A percentile compares a stretch with the other conserved stretches of the same genome.
Conservation (phyloP, 2,888 invertebrate genomes). For the Orthosia cruda region DNA sequence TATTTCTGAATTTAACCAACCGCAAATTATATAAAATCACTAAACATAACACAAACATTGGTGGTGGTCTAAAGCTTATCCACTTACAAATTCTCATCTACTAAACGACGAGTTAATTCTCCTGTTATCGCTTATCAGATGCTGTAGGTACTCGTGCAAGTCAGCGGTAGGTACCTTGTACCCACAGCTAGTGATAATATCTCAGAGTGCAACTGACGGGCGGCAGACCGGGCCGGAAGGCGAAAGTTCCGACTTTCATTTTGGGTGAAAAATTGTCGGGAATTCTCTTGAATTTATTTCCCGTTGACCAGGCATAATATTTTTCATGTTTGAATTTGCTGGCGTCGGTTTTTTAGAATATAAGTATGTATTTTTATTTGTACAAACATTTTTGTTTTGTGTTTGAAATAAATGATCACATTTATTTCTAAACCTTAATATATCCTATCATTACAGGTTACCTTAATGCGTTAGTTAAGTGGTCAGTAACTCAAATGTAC, state of each 20-base stretch:
- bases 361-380: neutral
- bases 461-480: too few species aligned
- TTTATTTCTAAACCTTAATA: too few species aligned
- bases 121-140: conserved; percentile 40
- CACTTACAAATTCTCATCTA: conserved; percentile 7
- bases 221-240: conserved; percentile 11
- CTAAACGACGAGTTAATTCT: conserved; percentile 39
- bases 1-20: too few species aligned
- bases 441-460: too few species aligned
- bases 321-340: conserved; percentile 21
- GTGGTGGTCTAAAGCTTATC: conserved; percentile 24
- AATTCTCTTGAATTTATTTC: conserved; percentile 48
- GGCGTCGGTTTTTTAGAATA: neutral
- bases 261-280: conserved; percentile 43
- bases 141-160: conserved; percentile 15
- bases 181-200: conserved; percentile 23
- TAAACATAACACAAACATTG: neutral
- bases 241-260: conserved; percentile 48
- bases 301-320: conserved; percentile 23
- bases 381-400: neutral
- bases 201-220: conserved; percentile 45
- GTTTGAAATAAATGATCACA: too few species aligned
- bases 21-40: too few species aligned
- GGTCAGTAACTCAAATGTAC: too few species aligned
- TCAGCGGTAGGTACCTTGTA: conserved; percentile 7